Evolutionary conservation across 2,888 invertebrate species (phyloP).

Genomic region (Gerris lacustris): DNA sequence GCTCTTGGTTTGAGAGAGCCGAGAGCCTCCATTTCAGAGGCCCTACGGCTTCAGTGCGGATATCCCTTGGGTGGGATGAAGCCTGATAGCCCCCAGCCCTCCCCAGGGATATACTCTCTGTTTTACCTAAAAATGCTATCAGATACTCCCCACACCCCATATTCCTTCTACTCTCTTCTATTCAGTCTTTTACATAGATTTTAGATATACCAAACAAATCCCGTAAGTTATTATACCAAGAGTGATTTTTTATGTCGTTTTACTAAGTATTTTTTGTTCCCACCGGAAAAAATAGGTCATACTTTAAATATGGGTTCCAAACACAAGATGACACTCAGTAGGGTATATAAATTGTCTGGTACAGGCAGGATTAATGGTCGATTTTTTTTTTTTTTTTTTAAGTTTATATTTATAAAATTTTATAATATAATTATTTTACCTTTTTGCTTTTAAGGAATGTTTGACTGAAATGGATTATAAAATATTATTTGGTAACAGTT

Average conservation of each 20-base stretch:
- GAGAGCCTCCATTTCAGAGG: not conserved
- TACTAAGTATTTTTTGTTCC: too few relatives aligned
- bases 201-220: not conserved
- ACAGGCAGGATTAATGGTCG: too few relatives aligned
- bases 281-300: too few relatives aligned
- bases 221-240: not conserved
- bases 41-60: not conserved
- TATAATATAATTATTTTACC: too few relatives aligned
- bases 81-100: not conserved
- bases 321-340: too few relatives aligned
- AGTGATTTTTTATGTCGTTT: not conserved
- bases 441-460: too few relatives aligned
- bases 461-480: too few relatives aligned
- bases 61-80: not conserved
- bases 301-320: too few relatives aligned
- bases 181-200: not conserved
- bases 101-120: not conserved
- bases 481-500: too few relatives aligned
- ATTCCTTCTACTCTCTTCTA: not conserved
- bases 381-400: too few relatives aligned
- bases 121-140: slow-evolving; percentile 3
- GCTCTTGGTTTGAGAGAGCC: not conserved
- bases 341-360: too few relatives aligned
- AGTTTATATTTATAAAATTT: too few relatives aligned
- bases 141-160: not conserved